A percentile compares a stretch with the other conserved stretches of the same genome.
Conservation (phyloP, 2,113 vertebrate genomes). For the Muntiacus reevesi region DNA sequence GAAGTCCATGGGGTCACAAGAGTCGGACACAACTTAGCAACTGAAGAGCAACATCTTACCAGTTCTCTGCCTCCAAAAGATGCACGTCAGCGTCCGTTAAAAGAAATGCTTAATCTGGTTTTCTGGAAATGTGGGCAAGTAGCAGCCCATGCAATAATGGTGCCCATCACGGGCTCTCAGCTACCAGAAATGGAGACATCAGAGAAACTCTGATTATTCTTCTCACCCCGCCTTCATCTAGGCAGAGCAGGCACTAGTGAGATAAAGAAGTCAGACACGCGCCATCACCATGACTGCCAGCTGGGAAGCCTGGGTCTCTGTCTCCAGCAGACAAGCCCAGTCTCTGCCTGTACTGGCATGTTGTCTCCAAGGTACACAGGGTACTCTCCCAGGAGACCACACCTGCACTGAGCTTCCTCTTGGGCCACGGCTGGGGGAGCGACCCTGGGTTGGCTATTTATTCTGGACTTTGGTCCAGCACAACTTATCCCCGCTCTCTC, state of each 20-base stretch:
- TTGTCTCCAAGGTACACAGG: not conserved
- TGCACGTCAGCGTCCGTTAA: not conserved
- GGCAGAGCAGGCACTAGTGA: constrained; percentile 20
- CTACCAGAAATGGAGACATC: not conserved
- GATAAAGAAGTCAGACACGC: not conserved
- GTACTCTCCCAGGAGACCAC: not conserved
- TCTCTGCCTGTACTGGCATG: not conserved
- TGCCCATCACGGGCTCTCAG: not conserved
- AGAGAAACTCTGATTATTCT: not conserved
- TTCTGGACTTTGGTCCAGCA: not conserved
- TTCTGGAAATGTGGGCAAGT: not conserved
- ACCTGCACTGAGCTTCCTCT: not conserved
- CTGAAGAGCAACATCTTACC: not conserved
- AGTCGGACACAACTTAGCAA: not conserved
- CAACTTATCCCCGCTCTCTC: not conserved
- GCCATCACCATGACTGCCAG: not conserved
- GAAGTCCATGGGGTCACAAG: not conserved
- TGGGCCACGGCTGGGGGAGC: not conserved
- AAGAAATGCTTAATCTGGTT: not conserved
- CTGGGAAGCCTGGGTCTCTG: not conserved
- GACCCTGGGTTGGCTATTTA: not conserved
- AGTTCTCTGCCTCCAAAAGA: not conserved
- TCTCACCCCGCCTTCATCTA: not conserved
- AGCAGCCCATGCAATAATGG: not conserved
- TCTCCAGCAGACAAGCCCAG: not conserved